Percentiles rank a stretch among this genome's conserved stretches.
Conservation (phyloP, 2,888 invertebrate genomes). For the Odontothrips loti region DNA sequence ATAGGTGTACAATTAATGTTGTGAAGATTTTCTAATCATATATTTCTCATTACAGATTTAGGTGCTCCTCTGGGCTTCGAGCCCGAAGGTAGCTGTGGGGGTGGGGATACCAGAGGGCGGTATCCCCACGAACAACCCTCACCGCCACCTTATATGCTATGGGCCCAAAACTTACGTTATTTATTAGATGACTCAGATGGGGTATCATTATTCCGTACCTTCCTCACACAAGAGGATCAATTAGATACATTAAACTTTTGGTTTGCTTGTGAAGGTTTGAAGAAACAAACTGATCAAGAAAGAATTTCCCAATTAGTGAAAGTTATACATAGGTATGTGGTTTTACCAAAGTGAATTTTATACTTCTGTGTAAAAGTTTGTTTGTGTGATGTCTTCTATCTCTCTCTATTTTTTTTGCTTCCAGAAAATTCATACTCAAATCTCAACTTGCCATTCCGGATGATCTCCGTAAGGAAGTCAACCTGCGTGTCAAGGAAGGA, state of each 20-base stretch:
- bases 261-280: constrained; percentile 87
- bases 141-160: constrained; percentile 73
- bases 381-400: not conserved
- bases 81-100: constrained; percentile 54
- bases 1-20: too few species aligned
- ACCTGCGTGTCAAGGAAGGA: constrained; percentile 58
- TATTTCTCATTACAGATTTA: constrained; percentile 36
- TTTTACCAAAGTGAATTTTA: not conserved
- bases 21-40: too few species aligned
- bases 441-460: constrained; percentile 58
- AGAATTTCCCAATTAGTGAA: constrained; percentile 70
- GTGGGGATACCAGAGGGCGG: constrained; percentile 44
- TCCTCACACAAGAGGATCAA: constrained; percentile 74
- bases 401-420: not conserved
- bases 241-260: constrained; percentile 84
- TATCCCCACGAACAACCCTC: constrained; percentile 41
- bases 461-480: constrained; percentile 54
- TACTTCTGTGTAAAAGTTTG: not conserved
- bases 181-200: constrained; percentile 87
- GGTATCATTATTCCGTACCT: constrained; percentile 78
- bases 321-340: constrained; percentile 69
- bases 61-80: constrained; percentile 54
- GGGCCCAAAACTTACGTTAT: constrained; percentile 81
- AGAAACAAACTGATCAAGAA: constrained; percentile 70
- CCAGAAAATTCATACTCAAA: constrained; percentile 41